Evolutionary conservation across 2,113 vertebrate genomes (phyloP).

Genomic region (Ageneiosus marmoratus): DNA sequence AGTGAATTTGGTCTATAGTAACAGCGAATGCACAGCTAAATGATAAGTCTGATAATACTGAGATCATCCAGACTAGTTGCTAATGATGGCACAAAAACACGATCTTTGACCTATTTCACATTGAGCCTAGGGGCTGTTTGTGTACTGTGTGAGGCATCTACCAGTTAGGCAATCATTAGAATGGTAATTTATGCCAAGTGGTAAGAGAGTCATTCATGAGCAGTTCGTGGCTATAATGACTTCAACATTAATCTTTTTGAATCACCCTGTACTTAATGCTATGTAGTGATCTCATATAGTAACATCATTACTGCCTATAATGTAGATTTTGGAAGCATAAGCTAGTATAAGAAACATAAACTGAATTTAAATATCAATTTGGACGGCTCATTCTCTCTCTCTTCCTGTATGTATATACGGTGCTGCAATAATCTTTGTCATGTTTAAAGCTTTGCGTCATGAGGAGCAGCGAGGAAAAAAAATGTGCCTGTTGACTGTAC

Average conservation of each 20-base stretch:
- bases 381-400: background rate
- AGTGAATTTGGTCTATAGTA: background rate
- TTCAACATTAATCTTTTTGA: too few species aligned
- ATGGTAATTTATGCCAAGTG: too few species aligned
- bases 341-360: background rate
- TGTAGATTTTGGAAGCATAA: background rate
- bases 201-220: too few species aligned
- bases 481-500: background rate
- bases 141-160: too few species aligned
- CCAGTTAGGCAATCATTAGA: too few species aligned
- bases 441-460: conserved; percentile 7
- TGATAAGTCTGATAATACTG: background rate
- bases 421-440: background rate
- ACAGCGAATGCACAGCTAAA: background rate
- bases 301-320: background rate
- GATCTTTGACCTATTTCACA: too few species aligned
- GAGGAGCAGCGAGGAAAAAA: background rate
- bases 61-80: too few species aligned
- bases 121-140: too few species aligned
- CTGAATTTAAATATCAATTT: background rate
- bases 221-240: too few species aligned
- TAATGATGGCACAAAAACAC: too few species aligned
- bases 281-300: background rate
- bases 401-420: background rate
- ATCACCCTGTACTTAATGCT: background rate